These are phyloP conservation scores for Protaetia brevitarsis DNA, from an alignment of 1,140 invertebrate species.

Conservation along the genomic window DNA sequence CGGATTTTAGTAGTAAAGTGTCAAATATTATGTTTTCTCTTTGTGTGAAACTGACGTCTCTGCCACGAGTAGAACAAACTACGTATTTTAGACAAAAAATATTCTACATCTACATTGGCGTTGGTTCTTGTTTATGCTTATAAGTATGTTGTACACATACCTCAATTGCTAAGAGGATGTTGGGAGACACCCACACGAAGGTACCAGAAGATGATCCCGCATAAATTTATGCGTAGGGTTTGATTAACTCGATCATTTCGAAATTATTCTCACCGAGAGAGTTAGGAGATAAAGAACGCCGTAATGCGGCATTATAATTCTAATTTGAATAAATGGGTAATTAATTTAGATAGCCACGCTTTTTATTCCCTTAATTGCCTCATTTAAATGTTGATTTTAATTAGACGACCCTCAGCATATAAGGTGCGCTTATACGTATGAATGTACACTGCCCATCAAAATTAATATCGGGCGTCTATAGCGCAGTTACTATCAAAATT, in stretches of 20 bases:
- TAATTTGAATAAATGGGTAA: neutral
- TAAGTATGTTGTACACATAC: too few species aligned
- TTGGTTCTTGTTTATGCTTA: conserved; percentile 1
- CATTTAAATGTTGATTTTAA: conserved; percentile 2
- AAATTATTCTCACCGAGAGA: neutral
- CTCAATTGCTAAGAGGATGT: neutral
- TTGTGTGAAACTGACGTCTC: neutral
- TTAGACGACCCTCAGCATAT: neutral
- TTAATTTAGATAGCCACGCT: neutral
- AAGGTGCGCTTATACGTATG: neutral
- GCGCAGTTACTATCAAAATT: too few species aligned
- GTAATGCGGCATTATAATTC: neutral
- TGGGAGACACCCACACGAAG: neutral
- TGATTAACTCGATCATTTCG: neutral
- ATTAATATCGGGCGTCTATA: too few species aligned
- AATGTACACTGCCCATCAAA: too few species aligned
- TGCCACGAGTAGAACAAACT: neutral
- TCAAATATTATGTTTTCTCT: conserved; percentile 16
- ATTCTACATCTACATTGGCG: neutral
- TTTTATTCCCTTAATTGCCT: neutral
- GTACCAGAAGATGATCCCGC: neutral
- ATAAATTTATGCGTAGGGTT: neutral
- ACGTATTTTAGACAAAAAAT: conserved; percentile 2
- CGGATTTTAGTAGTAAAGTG: conserved; percentile 15
- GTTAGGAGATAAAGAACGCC: neutral